Evolutionary conservation across 2,888 invertebrate genomes (phyloP).

Genomic region (Apomyelois bistriatella): DNA sequence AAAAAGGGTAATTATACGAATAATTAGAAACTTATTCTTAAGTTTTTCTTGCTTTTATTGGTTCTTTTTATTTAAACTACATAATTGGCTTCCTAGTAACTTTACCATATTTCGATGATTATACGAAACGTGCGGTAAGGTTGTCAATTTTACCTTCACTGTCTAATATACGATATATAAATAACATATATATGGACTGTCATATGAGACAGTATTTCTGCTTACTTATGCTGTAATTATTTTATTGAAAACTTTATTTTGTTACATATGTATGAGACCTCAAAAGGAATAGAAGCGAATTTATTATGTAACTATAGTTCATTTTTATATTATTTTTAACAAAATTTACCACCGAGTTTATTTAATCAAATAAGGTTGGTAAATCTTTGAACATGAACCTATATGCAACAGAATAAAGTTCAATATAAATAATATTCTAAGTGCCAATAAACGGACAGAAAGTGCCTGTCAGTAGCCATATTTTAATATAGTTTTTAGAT

Average conservation of each 20-base stretch:
- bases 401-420: slow-evolving; percentile 22
- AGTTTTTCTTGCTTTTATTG: too few species aligned
- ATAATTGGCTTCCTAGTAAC: slow-evolving; percentile 37
- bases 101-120: slow-evolving; percentile 63
- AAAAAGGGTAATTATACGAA: too few species aligned
- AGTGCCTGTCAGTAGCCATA: slow-evolving; percentile 69
- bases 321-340: too few species aligned
- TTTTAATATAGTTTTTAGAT: slow-evolving; percentile 63
- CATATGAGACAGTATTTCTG: slow-evolving; percentile 53
- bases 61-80: slow-evolving; percentile 2
- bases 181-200: slow-evolving; percentile 66
- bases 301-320: too few species aligned
- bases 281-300: background rate
- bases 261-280: background rate
- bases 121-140: slow-evolving; percentile 59
- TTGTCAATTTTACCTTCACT: slow-evolving; percentile 33
- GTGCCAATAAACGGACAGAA: slow-evolving; percentile 66
- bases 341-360: too few species aligned
- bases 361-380: too few species aligned
- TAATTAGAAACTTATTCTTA: too few species aligned
- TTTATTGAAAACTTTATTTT: background rate
- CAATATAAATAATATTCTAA: slow-evolving; percentile 53
- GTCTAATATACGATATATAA: slow-evolving; percentile 72
- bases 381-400: background rate
- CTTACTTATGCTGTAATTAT: slow-evolving; percentile 46